Evolutionary conservation across 2,797 vertebrate species (phyloP), one percentile per base, ranked within the genome.

Genomic region (Australoheros facetus): DNA sequence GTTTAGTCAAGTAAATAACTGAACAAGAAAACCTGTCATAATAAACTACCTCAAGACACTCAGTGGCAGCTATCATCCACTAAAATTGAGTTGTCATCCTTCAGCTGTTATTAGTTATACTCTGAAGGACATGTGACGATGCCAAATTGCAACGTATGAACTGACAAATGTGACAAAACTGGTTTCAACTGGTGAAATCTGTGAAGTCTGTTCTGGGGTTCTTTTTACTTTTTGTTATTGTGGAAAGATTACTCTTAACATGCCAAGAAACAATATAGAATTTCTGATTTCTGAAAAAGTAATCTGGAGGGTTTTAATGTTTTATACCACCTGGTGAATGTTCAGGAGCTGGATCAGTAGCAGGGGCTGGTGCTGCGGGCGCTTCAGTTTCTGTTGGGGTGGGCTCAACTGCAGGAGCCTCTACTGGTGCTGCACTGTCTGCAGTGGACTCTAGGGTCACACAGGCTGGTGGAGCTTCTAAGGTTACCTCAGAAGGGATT

Each of bases 291-390:
- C 30, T 32, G n/a, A 64, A 2, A 70, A 11, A 23, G 42, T 16
- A n/a, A 34, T 75, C 4, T 6, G n/a, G 12, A 34, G 14, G 30
- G 3, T 55, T 7, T 77, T 55, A 21, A 57, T 39, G 34, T 60
- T 59, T 64, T 72, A 37, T 93, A 95, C 92, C 87, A 82, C 82
- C 69, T 56, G 88, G 53, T 80, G 76, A 79, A 14, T 71, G 39
- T 70, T 81, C 81, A 9, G 75, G 74, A 5, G 73, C 58, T 26
- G 81, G 59, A 23, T 73, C 77, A 34, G 64, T 42, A 42, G 71
- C 74, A 37, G 82, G 56, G n/a, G 71, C 1, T 57, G 80, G 69
- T 58, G 81, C 51, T 45, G 74, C 34, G 7, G 75, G 19, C 4
- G 56, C 77, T 54, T 81, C 84, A 71, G 85, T 54, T 48, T 75